Conservation (phyloP, 2,888 invertebrate species). For the Coleophora deauratella region DNA sequence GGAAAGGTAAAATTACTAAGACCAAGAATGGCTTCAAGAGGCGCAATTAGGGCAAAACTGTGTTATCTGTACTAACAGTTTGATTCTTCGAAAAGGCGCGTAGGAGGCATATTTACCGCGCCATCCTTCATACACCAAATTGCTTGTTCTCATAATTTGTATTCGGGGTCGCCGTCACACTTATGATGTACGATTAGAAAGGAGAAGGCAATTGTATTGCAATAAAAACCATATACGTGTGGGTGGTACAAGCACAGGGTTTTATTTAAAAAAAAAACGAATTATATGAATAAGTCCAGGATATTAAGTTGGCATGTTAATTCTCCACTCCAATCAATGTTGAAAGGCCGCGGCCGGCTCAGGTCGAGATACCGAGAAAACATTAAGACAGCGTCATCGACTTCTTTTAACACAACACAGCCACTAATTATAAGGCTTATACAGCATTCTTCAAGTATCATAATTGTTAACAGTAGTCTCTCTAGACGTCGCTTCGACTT, state of each 20-base stretch:
- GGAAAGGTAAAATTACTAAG: no score
- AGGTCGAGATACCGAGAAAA: constrained; percentile 1
- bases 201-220: constrained; percentile 60
- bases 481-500: constrained; percentile 8
- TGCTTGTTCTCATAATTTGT: constrained; percentile 67
- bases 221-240: constrained; percentile 45
- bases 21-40: constrained; percentile 3
- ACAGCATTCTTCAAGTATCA: constrained; percentile 4
- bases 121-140: constrained; percentile 66
- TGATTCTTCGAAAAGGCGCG: constrained; percentile 61
- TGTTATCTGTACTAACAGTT: constrained; percentile 51
- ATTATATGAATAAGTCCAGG: not conserved
- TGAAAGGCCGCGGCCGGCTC: not conserved
- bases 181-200: constrained; percentile 65
- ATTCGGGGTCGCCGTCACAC: constrained; percentile 68
- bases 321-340: no score
- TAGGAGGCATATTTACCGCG: constrained; percentile 55
- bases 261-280: constrained; percentile 30
- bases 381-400: constrained; percentile 3
- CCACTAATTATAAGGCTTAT: constrained; percentile 6
- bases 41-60: constrained; percentile 57
- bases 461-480: no score
- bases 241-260: constrained; percentile 38
- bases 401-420: not conserved
- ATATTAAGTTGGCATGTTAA: not conserved